Evolutionary conservation across 2,113 vertebrate genomes (phyloP).

Genomic region (Colinus virginianus): DNA sequence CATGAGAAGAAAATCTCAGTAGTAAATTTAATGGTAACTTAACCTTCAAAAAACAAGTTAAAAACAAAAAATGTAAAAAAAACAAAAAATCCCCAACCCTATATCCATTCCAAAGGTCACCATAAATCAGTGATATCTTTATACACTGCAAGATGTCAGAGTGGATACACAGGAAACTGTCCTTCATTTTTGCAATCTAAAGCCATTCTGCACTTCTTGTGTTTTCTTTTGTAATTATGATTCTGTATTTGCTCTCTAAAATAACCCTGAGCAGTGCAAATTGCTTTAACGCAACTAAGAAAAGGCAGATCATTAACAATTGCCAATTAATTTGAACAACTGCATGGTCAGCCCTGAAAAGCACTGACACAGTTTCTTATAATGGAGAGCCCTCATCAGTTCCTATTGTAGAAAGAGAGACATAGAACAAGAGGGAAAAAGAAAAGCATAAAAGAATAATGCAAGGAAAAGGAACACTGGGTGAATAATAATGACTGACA

Average conservation of each 20-base stretch:
- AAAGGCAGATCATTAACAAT: constrained; percentile 24
- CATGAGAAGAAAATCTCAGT: neutral
- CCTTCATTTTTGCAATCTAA: neutral
- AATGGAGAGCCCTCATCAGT: constrained; percentile 35
- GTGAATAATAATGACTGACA: constrained; percentile 41
- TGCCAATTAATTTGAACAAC: constrained; percentile 52
- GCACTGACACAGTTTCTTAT: neutral
- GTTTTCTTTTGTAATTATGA: constrained; percentile 4
- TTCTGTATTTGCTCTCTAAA: constrained; percentile 14
- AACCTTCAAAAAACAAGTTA: neutral
- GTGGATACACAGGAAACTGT: neutral
- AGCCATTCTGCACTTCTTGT: neutral
- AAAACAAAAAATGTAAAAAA: neutral
- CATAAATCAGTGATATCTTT: neutral
- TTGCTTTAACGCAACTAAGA: constrained; percentile 33
- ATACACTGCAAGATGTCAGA: neutral
- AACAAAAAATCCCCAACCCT: neutral
- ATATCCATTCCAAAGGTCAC: neutral
- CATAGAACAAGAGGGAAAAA: constrained; percentile 8
- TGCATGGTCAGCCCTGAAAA: constrained; percentile 8
- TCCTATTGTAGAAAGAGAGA: neutral
- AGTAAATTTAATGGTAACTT: neutral
- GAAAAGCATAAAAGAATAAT: neutral
- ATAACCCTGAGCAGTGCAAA: neutral
- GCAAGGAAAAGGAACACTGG: constrained; percentile 10